Base-by-base conservation (phyloP, 2,797 vertebrate genomes). In the Benthosema pterotum region DNA sequence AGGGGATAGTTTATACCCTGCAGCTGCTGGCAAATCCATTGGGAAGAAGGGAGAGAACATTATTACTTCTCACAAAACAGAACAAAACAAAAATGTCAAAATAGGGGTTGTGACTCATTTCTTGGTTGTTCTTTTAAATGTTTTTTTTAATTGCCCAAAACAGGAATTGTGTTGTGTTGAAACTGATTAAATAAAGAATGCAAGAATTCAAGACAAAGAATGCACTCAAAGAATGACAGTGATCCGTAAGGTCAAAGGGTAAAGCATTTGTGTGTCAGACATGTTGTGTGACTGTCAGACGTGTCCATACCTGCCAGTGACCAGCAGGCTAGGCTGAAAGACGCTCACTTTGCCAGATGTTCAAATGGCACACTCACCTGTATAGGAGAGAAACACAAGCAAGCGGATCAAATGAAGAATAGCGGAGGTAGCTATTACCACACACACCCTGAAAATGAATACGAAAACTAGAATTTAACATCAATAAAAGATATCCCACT, bases 321-420 rank as follows among this genome's bases (percentile, higher is more conserved):
- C 86, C 78, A 87, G 83, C 76, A 74, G 82, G 80, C 65, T 80
- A 78, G 78, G 47, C 72, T 73, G 64, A 63, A 81, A 62, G 42
- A 75, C 32, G 17, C 87, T 98, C 95, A 98, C 89, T 99, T 98
- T 83, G 96, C 96, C 86, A 98, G 94, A 84, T 99, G 96, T 90
- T 98, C 96, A 93, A 98, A 99, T 69, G 97, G 96, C 94, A 98
- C 95, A 81, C 96, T 98, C 90, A 97, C 97, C 97, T 99, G 78
- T 28, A 46, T 3, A 57, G 7, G 15, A 50, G 46, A 52, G 22
- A 68, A 14, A 2, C 48, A 59, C 59, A 77, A 49, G 69, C 15
- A 28, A 82, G 28, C 58, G 55, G 54, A 3, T 62, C 65, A 64
- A 66, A 64, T 71, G 47, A 0, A 2, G 6, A 42, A 45, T 11